phyloP scores from a whole-genome alignment of 2,113 vertebrate species.

The Pyxicephalus adspersus region DNA sequence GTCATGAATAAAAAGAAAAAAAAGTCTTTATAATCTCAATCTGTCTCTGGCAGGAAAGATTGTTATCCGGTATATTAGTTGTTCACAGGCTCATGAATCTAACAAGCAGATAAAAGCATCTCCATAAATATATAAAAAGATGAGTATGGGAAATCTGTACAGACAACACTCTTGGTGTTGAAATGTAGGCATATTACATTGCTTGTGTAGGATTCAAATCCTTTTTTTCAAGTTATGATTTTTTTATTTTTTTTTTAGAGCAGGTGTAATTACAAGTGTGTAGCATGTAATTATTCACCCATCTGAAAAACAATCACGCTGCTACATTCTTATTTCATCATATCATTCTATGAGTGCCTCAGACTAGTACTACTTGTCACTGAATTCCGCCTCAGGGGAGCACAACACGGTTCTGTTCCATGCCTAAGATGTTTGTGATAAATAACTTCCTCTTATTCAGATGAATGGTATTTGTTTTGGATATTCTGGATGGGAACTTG shows the following conservation, averaged over 20 bases:
- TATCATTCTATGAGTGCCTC: background rate
- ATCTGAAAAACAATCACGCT: background rate
- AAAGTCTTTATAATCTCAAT: too few species aligned
- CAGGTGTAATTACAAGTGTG: background rate
- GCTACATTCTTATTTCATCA: background rate
- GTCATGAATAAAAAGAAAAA: too few species aligned
- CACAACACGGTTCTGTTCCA: conserved; percentile 4
- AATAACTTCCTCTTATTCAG: conserved; percentile 53
- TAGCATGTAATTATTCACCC: background rate
- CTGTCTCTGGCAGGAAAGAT: too few species aligned
- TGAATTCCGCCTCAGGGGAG: conserved; percentile 18
- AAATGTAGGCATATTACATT: too few species aligned
- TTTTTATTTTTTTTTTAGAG: background rate
- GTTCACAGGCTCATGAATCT: too few species aligned
- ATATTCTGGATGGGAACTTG: conserved; percentile 41
- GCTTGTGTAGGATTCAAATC: too few species aligned
- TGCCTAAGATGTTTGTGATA: conserved; percentile 48
- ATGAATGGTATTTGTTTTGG: conserved; percentile 44
- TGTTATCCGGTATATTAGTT: too few species aligned
- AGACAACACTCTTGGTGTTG: too few species aligned
- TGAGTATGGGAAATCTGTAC: too few species aligned
- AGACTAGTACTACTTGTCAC: conserved; percentile 10
- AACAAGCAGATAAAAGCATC: too few species aligned
- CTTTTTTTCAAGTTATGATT: background rate
- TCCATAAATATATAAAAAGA: too few species aligned